Conservation (phyloP, 2,113 vertebrate genomes). For the Hippocampus mohnikei region DNA sequence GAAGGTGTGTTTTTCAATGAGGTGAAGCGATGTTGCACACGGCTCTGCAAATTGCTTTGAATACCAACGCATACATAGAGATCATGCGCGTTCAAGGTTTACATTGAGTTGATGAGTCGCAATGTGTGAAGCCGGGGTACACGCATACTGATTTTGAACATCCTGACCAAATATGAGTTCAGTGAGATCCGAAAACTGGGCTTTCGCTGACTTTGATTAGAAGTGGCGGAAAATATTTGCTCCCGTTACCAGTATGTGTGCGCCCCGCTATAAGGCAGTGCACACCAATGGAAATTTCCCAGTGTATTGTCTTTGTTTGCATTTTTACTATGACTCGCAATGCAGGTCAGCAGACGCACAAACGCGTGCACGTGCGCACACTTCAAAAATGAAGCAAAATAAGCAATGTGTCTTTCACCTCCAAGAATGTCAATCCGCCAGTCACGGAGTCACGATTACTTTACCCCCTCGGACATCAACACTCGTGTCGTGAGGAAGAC, state of each 20-base stretch:
- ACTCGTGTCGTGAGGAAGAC: slow-evolving; percentile 5
- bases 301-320: slow-evolving; percentile 6
- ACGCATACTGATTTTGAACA: not conserved
- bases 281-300: not conserved
- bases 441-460: not conserved
- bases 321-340: not conserved
- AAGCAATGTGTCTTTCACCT: slow-evolving; percentile 17
- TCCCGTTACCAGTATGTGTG: not conserved
- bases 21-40: not conserved
- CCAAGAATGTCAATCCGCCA: slow-evolving; percentile 23
- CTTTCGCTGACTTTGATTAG: not conserved
- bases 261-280: not conserved
- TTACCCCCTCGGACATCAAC: not conserved
- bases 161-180: not conserved
- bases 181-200: not conserved
- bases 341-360: slow-evolving; percentile 9
- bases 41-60: slow-evolving; percentile 25
- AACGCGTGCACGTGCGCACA: slow-evolving; percentile 22
- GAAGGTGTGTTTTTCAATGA: slow-evolving; percentile 24
- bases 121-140: slow-evolving; percentile 16
- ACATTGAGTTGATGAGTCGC: slow-evolving; percentile 30
- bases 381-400: slow-evolving; percentile 34
- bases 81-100: slow-evolving; percentile 36
- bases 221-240: not conserved
- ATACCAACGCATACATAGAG: slow-evolving; percentile 36